A percentile compares a stretch with the other conserved stretches of the same genome.
These are phyloP conservation scores for Myotis daubentonii DNA, from an alignment of 2,797 vertebrate genomes.

Conservation along the genomic window DNA sequence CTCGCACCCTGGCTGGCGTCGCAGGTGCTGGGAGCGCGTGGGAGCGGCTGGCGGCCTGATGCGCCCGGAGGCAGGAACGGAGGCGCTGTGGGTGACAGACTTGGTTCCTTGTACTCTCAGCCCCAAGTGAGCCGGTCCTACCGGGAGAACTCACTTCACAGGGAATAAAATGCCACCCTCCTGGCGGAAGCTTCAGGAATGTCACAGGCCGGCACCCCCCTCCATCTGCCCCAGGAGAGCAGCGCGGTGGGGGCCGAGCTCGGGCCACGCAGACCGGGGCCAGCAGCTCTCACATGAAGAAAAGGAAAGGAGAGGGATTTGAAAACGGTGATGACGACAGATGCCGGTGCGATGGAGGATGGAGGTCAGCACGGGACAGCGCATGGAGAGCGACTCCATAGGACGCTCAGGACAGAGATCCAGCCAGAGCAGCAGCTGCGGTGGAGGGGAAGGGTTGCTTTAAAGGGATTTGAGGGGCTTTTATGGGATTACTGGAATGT, in stretches of 20 bases:
- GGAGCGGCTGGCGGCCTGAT: too few relatives aligned
- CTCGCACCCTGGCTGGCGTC: neutral
- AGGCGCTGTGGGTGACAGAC: neutral
- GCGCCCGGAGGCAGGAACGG: neutral
- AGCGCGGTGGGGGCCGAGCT: neutral
- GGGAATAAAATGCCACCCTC: neutral
- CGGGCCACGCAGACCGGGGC: neutral
- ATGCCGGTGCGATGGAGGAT: neutral
- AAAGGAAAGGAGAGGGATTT: neutral
- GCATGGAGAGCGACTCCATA: neutral
- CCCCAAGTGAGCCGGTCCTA: too few relatives aligned
- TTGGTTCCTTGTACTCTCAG: neutral
- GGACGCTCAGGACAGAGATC: neutral
- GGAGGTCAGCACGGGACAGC: neutral
- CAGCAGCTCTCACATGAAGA: neutral
- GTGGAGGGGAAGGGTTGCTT: neutral
- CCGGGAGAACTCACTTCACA: neutral
- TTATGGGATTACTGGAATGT: neutral
- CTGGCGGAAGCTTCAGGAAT: neutral
- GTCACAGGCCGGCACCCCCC: neutral
- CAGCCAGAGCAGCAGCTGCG: fast-evolving
- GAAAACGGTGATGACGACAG: neutral
- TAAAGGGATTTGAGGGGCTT: neutral
- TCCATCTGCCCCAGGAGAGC: neutral
- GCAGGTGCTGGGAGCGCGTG: neutral